Conservation (phyloP, 2,888 invertebrate genomes). For the Drosophila lutescens region DNA sequence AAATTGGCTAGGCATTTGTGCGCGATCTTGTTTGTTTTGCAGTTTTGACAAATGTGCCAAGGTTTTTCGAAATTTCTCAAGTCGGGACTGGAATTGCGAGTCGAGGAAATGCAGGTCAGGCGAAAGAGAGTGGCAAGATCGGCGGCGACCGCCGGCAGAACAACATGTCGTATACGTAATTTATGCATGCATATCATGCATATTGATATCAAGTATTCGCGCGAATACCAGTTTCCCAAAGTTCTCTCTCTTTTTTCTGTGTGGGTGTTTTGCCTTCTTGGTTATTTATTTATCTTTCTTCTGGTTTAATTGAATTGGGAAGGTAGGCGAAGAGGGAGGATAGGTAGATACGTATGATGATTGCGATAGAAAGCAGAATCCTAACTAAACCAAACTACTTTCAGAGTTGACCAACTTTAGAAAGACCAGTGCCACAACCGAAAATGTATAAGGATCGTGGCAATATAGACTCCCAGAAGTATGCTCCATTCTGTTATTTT, state of each 20-base stretch:
- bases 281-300: constrained; percentile 38
- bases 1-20: constrained; percentile 51
- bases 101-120: constrained; percentile 52
- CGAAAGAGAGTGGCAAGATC: constrained; percentile 33
- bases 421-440: neutral
- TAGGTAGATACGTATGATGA: constrained; percentile 6
- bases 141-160: constrained; percentile 40
- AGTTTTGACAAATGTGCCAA: constrained; percentile 57
- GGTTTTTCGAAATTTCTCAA: constrained; percentile 41
- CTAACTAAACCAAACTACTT: constrained; percentile 73
- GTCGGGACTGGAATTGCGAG: constrained; percentile 29
- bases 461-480: constrained; percentile 3
- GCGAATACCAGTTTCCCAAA: constrained; percentile 62
- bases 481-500: constrained; percentile 5
- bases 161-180: constrained; percentile 73
- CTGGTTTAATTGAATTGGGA: constrained; percentile 75
- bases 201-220: constrained; percentile 63
- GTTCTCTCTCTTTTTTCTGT: constrained; percentile 36
- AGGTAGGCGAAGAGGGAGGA: constrained; percentile 46
- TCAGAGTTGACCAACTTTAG: constrained; percentile 76
- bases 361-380: constrained; percentile 55
- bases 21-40: constrained; percentile 18
- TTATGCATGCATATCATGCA: constrained; percentile 73
- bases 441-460: neutral
- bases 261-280: constrained; percentile 34